These are phyloP conservation scores for Formica aserva DNA, from an alignment of 2,888 invertebrate species.

Conservation along the genomic window DNA sequence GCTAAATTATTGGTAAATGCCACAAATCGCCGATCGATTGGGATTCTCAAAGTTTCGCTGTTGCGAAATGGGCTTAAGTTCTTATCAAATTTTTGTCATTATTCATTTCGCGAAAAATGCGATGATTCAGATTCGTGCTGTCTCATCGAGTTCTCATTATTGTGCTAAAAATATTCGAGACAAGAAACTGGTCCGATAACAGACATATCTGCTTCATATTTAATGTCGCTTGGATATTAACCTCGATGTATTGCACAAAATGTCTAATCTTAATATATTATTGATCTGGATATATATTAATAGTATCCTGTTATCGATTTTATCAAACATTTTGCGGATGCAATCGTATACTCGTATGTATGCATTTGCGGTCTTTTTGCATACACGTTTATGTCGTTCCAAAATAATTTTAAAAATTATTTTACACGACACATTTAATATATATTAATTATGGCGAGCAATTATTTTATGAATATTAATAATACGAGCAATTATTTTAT, in stretches of 20 bases:
- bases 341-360: not conserved
- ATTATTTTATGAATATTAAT: not conserved
- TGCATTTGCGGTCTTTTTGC: not conserved
- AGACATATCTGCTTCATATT: conserved; percentile 22
- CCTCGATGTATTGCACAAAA: conserved; percentile 10
- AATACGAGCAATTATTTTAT: not conserved
- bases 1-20: conserved; percentile 16
- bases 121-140: not conserved
- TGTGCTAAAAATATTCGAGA: conserved; percentile 23
- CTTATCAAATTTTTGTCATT: conserved; percentile 4
- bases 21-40: conserved; percentile 33
- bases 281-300: not conserved
- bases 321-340: not conserved
- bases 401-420: not conserved
- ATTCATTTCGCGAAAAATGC: not conserved
- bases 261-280: not conserved
- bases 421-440: conserved; percentile 12
- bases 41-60: conserved; percentile 3
- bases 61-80: not conserved
- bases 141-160: conserved; percentile 15
- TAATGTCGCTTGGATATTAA: conserved; percentile 22
- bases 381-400: not conserved
- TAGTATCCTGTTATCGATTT: conserved; percentile 2
- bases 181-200: conserved; percentile 20
- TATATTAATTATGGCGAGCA: not conserved